Evolutionary conservation across 2,797 vertebrate species (phyloP).

Genomic region (Pantherophis alleghaniensis): DNA sequence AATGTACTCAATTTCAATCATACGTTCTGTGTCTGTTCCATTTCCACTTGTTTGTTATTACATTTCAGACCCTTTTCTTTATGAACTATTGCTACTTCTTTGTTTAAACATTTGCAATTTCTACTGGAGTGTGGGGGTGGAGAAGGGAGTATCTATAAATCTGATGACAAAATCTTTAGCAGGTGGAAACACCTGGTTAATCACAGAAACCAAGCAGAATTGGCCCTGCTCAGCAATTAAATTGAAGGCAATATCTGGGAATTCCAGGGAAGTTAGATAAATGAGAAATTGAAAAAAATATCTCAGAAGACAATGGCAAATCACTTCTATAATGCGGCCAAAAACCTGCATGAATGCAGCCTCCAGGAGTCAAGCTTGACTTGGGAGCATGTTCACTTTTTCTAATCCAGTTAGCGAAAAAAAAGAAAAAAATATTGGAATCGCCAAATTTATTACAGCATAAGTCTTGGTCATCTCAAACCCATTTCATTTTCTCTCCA

Average conservation of each 20-base stretch:
- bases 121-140: neutral
- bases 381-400: neutral
- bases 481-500: neutral
- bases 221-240: neutral
- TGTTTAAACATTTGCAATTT: neutral
- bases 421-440: neutral
- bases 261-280: neutral
- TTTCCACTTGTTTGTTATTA: too few species aligned
- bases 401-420: neutral
- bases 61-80: neutral
- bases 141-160: neutral
- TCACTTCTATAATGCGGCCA: neutral
- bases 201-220: neutral
- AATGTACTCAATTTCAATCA: too few species aligned
- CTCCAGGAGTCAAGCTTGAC: neutral
- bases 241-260: neutral
- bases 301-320: neutral
- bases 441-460: neutral
- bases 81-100: neutral
- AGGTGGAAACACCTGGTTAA: neutral
- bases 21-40: too few species aligned
- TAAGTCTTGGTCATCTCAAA: neutral
- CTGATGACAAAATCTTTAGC: neutral
- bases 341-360: neutral
- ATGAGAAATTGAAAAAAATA: neutral